Percentiles rank a stretch among this genome's conserved stretches.
Evolutionary conservation across 1,140 invertebrate species (phyloP).

Genomic region (Triops longicaudatus): DNA sequence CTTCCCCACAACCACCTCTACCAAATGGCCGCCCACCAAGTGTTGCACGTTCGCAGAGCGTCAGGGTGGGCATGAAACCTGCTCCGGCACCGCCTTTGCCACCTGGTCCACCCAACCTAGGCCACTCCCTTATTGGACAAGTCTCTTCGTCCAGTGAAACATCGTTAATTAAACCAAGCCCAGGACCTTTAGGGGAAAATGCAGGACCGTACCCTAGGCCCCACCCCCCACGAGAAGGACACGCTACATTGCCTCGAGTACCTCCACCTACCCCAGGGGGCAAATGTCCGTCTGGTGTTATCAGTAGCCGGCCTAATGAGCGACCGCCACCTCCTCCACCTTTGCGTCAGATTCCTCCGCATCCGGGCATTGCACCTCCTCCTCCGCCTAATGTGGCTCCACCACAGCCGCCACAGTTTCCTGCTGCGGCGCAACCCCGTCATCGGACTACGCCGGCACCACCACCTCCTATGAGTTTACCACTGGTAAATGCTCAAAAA

Average conservation of each 20-base stretch:
- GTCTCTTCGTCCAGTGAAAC: neutral
- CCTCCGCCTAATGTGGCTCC: neutral
- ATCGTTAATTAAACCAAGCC: neutral
- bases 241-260: neutral
- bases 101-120: neutral
- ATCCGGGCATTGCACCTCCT: neutral
- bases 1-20: neutral
- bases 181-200: neutral
- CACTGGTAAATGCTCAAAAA: neutral
- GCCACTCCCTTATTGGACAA: neutral
- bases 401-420: neutral
- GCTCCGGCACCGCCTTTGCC: neutral
- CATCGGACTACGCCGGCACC: neutral
- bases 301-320: neutral
- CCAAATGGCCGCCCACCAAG: neutral
- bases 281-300: neutral
- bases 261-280: neutral
- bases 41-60: neutral
- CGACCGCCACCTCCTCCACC: neutral
- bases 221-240: neutral
- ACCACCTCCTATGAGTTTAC: neutral
- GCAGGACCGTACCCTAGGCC: neutral
- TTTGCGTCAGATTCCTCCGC: neutral
- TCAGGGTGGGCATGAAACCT: neutral
- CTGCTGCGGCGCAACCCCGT: neutral